Evolutionary conservation across 2,113 vertebrate genomes (phyloP).

Genomic region (Galbula dea): DNA sequence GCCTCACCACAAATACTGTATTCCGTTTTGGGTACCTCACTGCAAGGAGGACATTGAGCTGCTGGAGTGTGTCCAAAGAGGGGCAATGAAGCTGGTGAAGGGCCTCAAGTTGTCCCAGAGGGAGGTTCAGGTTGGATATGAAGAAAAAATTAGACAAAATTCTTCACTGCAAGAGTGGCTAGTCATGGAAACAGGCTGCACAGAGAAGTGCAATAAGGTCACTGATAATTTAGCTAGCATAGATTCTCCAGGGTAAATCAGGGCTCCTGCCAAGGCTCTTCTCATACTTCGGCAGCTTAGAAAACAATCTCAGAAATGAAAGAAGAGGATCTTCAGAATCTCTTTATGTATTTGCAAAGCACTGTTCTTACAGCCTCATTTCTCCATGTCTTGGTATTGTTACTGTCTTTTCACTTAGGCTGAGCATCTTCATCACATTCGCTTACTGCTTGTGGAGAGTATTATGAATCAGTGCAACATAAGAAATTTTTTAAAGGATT

Average conservation of each 20-base stretch:
- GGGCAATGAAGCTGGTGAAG: too few species aligned
- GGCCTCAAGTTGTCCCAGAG: too few species aligned
- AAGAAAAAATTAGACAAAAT: too few species aligned
- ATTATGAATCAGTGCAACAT: neutral
- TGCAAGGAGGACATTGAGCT: too few species aligned
- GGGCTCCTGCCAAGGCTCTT: neutral
- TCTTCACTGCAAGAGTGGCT: too few species aligned
- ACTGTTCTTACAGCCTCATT: neutral
- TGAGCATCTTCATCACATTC: fast-evolving
- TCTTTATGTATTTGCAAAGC: neutral
- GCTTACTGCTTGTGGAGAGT: neutral
- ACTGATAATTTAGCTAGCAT: neutral
- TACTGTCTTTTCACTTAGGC: neutral
- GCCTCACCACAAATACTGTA: too few species aligned
- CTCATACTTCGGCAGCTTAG: neutral
- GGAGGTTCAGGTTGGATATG: too few species aligned
- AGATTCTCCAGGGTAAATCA: neutral
- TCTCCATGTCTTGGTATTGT: neutral
- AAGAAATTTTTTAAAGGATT: neutral
- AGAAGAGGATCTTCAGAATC: neutral
- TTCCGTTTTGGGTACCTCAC: too few species aligned
- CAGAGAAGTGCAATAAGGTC: neutral
- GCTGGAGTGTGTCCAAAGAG: too few species aligned
- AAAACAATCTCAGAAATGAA: neutral
- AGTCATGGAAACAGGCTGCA: too few species aligned